Conservation (phyloP, 2,888 invertebrate species). For the Cyrtodaria siliqua region DNA sequence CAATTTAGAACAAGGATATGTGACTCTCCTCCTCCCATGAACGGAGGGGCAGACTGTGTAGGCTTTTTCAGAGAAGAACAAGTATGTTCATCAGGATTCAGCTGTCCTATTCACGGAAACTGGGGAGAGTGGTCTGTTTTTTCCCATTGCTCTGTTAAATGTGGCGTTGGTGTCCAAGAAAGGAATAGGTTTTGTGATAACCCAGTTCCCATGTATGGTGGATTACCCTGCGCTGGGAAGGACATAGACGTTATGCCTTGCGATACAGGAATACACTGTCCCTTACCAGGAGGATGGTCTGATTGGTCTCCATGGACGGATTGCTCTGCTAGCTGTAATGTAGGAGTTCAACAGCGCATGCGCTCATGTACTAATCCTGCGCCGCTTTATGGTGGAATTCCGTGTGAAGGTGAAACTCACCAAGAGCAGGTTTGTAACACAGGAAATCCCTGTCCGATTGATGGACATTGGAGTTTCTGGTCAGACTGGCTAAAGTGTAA, state of each 20-base stretch:
- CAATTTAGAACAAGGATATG: constrained; percentile 37
- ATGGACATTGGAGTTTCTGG: constrained; percentile 60
- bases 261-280: constrained; percentile 35
- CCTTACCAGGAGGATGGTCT: constrained; percentile 54
- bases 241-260: constrained; percentile 24
- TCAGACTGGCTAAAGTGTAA: constrained; percentile 45
- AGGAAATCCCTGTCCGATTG: constrained; percentile 41
- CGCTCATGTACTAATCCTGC: constrained; percentile 53
- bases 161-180: constrained; percentile 39
- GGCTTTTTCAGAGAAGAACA: constrained; percentile 29
- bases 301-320: constrained; percentile 46
- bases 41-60: constrained; percentile 52
- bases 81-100: constrained; percentile 39
- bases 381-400: constrained; percentile 46
- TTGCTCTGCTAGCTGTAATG: constrained; percentile 50
- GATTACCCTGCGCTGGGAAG: constrained; percentile 35
- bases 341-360: constrained; percentile 25
- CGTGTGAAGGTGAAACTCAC: constrained; percentile 36
- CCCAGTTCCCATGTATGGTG: constrained; percentile 53
- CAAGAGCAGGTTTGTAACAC: constrained; percentile 45
- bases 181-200: constrained; percentile 48
- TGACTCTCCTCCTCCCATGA: constrained; percentile 48
- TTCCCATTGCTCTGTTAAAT: constrained; percentile 43
- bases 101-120: constrained; percentile 51
- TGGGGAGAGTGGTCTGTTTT: constrained; percentile 49